These are phyloP conservation scores for Myodes glareolus DNA, from an alignment of 2,113 vertebrate species.

Conservation along the genomic window DNA sequence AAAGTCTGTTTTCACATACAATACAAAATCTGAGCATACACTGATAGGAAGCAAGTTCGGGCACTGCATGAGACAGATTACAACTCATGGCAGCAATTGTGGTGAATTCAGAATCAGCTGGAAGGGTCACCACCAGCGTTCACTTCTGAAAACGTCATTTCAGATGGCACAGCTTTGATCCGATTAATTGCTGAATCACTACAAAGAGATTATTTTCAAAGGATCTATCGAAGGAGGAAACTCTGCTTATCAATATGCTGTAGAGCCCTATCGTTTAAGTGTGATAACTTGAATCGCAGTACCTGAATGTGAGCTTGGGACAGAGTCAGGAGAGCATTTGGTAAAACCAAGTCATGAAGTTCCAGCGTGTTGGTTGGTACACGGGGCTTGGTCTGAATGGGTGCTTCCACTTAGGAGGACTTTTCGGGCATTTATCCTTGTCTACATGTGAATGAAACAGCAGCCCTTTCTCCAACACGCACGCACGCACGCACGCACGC, in stretches of 20 bases:
- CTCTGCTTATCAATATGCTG: constrained; percentile 13
- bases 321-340: neutral
- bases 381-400: neutral
- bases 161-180: neutral
- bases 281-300: neutral
- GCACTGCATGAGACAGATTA: neutral
- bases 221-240: constrained; percentile 2
- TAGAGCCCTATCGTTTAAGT: neutral
- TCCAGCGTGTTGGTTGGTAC: neutral
- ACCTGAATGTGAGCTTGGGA: neutral
- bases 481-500: neutral
- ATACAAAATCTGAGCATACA: neutral
- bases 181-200: neutral
- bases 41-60: neutral
- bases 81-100: neutral
- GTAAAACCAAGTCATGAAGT: constrained; percentile 21
- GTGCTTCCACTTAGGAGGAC: neutral
- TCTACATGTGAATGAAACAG: neutral
- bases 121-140: neutral
- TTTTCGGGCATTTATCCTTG: neutral
- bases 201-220: neutral
- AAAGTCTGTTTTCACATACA: neutral
- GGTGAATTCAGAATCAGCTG: neutral
- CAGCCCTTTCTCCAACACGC: neutral
- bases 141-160: constrained; percentile 36